phyloP scores from a whole-genome alignment of 2,888 invertebrate species.

The Oconnorella tubifera region DNA sequence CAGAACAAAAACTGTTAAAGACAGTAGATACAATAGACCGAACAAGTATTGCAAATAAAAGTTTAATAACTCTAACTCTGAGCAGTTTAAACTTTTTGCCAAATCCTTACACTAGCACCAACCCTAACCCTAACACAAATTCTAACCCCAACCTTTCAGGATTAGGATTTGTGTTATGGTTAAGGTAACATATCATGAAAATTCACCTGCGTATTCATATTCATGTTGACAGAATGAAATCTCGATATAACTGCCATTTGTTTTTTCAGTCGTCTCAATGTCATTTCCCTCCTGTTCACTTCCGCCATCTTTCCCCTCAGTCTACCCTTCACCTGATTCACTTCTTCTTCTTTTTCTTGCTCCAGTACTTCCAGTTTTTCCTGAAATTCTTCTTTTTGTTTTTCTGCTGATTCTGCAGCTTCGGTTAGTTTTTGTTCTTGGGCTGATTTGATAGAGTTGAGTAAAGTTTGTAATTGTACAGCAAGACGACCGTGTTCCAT shows the following conservation, averaged over 20 bases:
- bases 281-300: constrained; percentile 24
- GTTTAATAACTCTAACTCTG: no score
- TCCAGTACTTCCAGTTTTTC: constrained; percentile 18
- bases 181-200: no score
- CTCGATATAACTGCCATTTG: constrained; percentile 16
- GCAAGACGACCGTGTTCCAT: no score
- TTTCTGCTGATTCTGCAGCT: constrained; percentile 8
- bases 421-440: constrained; percentile 12
- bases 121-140: no score
- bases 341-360: constrained; percentile 9
- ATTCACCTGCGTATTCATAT: constrained; percentile 4
- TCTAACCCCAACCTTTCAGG: no score
- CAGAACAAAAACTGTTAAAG: no score
- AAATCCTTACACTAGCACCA: no score
- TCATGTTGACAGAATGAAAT: constrained; percentile 34
- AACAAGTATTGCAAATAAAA: no score
- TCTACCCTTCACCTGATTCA: neutral
- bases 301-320: constrained; percentile 22
- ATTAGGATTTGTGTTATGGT: no score
- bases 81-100: no score
- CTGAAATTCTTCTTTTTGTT: constrained; percentile 21
- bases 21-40: no score
- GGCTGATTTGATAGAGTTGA: neutral
- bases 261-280: constrained; percentile 19
- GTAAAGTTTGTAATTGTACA: neutral